These are phyloP conservation scores for Cynaeus angustus DNA, from an alignment of 2,888 invertebrate species.

Conservation along the genomic window DNA sequence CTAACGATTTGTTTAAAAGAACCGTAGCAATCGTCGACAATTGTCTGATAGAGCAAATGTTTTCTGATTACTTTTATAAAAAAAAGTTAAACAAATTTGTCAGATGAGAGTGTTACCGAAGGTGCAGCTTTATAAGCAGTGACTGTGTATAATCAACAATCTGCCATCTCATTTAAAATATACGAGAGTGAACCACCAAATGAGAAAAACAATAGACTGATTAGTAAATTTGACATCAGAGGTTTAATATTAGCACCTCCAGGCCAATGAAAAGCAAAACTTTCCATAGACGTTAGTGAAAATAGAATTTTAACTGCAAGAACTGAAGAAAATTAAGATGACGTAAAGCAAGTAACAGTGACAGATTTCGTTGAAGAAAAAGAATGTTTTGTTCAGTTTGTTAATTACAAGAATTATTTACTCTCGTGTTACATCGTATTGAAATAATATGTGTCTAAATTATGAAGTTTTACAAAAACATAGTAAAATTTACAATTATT, in stretches of 20 bases:
- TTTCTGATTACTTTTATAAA: constrained; percentile 54
- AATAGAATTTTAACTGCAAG: constrained; percentile 54
- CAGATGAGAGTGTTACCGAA: constrained; percentile 58
- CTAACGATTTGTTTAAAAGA: constrained; percentile 51
- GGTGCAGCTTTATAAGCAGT: constrained; percentile 60
- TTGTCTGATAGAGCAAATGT: constrained; percentile 54
- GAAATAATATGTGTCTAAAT: no score
- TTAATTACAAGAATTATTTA: background rate
- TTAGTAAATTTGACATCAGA: constrained; percentile 42
- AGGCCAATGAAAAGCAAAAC: constrained; percentile 31
- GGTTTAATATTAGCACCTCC: constrained; percentile 49
- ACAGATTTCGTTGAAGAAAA: no score
- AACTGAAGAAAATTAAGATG: constrained; percentile 45
- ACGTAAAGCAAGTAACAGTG: no score
- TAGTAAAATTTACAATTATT: no score
- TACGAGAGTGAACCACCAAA: constrained; percentile 55
- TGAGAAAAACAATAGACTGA: constrained; percentile 42
- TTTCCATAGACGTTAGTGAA: constrained; percentile 44
- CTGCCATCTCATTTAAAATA: constrained; percentile 20
- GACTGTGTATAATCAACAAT: constrained; percentile 29
- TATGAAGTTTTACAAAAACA: no score
- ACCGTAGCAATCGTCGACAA: constrained; percentile 54
- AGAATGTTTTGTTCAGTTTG: no score
- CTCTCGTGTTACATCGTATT: no score
- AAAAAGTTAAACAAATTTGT: constrained; percentile 54